Evolutionary conservation across 1,140 invertebrate genomes (phyloP), one percentile per base, ranked within the genome.

Genomic region (Drosophila setifemur): DNA sequence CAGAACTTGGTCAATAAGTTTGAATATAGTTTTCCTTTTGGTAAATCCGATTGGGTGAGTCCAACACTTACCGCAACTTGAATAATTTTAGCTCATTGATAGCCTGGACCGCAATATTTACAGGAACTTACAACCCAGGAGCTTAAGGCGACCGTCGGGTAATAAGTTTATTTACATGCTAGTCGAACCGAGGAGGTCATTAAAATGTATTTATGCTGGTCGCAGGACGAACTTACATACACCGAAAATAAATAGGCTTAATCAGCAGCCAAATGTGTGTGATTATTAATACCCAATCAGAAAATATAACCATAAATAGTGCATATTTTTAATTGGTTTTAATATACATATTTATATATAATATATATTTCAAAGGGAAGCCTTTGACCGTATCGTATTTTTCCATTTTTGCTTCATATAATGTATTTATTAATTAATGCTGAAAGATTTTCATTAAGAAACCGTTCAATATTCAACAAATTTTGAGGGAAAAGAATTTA

Each of bases 191-290:
- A 14, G 48, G 12, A 49, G 48, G 50, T 45, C 70, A 73, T 74
- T 79, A 66, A 79, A 81, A 68, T 61, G 58, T 82, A 82, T 82
- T 82, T 73, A 73, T 72, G 55, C 33, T 50, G 31, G 44, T 26
- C 12, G 8, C 47, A 49, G 52, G 29, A 29, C 40, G 16, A 23
- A 37, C 55, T 54, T 23, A 4, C 6, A n/a, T 43, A 9, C 57
- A 60, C n/a, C 2, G 26, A 14, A 18, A 18, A 25, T 29, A 55
- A 39, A n/a, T n/a, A n/a, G n/a, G n/a, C n/a, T n/a, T n/a, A n/a
- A n/a, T n/a, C n/a, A n/a, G n/a, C n/a, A n/a, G n/a, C n/a, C n/a
- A n/a, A n/a, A n/a, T n/a, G n/a, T n/a, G n/a, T n/a, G n/a, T n/a
- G n/a, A n/a, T n/a, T n/a, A n/a, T n/a, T n/a, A n/a, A n/a, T n/a